Evolutionary conservation across 2,888 invertebrate genomes (phyloP), one percentile per base, ranked within the genome.

Genomic region (Harpagoxenus sublaevis): DNA sequence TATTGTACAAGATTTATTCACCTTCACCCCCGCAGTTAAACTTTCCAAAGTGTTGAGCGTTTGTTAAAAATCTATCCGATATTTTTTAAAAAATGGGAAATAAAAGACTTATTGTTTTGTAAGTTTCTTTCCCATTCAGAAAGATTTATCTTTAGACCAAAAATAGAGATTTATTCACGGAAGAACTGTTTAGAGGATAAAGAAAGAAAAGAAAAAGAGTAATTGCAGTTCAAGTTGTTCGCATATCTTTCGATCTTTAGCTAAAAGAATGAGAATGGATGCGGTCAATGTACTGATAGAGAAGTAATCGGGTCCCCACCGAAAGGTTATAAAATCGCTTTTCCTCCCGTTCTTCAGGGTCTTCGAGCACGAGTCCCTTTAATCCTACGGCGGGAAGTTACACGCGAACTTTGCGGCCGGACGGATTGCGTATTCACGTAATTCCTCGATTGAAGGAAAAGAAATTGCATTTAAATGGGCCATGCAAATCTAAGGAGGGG

Each of bases 401-500:
- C 75, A 68, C 79, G 75, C 66, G 53, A 81, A 86, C 75, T 81
- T 70, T 60, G 78, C 48, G 77, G 53, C 23, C 35, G 73, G 60
- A 23, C 31, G 83, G 88, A 84, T 87, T 88, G 90, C 88, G 89
- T 91, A 90, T 89, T 89, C 91, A 78, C 87, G 90, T 90, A 89
- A 92, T 92, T 92, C 88, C 88, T 86, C 85, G 91, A 91, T 90
- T 88, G 87, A 81, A 87, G 73, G 85, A 84, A 86, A 90, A 92
- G 91, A 89, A 92, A 92, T 92, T 92, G 89, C 89, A 89, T 92
- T 91, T 90, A 92, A 92, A 92, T 92, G 88, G 91, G 87, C 88
- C 90, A 89, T 89, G 92, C 86, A 92, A 91, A 92, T 92, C 86
- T 84, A 83, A 39, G 74, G 74, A 23, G 48, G 53, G 51, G 23